Evolutionary conservation across 2,113 vertebrate genomes (phyloP), one percentile per base, ranked within the genome.

Genomic region (Platichthys stellatus): DNA sequence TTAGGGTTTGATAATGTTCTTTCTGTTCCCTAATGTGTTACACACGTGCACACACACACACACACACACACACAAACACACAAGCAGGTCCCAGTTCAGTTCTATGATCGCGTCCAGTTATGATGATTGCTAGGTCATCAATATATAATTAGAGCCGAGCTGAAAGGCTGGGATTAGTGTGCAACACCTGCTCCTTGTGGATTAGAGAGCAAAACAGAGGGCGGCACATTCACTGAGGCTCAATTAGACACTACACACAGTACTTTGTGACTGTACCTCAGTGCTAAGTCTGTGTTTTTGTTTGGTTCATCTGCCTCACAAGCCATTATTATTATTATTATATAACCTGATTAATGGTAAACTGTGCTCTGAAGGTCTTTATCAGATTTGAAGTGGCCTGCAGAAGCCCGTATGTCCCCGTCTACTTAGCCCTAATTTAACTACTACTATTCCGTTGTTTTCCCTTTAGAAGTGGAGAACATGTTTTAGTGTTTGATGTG

Each of bases 111-210:
- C 0, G 1, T 64, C 61, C 63, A 43, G 75, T 66, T 80, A 24
- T 51, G 78, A 89, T 89, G 76, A 89, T 89, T 89, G 84, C 89
- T 56, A 64, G 73, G 79, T 88, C 85, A 92, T 90, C 88, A 90
- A 85, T 88, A 87, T 85, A 79, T 89, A 93, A 92, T 93, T 90
- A 87, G 78, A 87, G 85, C 28, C 17, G 66, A 72, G 81, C 80
- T 90, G 82, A 90, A 88, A 89, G 79, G 75, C 60, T 14, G 21
- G 89, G 91, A 93, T 93, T 93, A 92, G 82, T 76, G 61, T 70
- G 57, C 82, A 90, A 66, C 90, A 91, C 90, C 91, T 93, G 93
- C 79, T 90, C 80, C 83, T 88, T 68, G 66, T 86, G 88, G 87
- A 93, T 94, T 93, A 91, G 71, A 86, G 58, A 69, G 68, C 53